These are phyloP conservation scores for Marasmarcha lunaedactyla DNA, from an alignment of 2,888 invertebrate genomes.

Conservation along the genomic window DNA sequence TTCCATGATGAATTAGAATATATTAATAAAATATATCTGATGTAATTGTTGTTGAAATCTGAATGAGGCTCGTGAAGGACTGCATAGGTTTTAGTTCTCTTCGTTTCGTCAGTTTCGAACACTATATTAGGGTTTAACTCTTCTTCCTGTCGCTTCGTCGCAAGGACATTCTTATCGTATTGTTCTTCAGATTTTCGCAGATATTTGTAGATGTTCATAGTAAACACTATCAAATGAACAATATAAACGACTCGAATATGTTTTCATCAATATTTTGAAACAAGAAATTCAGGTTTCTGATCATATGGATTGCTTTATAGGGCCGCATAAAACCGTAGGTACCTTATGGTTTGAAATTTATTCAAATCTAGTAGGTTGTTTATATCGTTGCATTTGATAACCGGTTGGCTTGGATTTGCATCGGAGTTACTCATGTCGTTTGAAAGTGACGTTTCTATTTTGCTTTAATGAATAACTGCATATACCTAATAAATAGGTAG, in stretches of 20 bases:
- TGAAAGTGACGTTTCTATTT: no score
- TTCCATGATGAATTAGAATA: constrained; percentile 50
- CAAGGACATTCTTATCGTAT: no score
- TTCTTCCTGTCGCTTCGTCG: constrained; percentile 1
- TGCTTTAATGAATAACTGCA: no score
- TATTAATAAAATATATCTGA: constrained; percentile 40
- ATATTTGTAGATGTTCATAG: constrained; percentile 40
- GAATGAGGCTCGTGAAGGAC: constrained; percentile 45
- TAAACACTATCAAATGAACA: constrained; percentile 1
- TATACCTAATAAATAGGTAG: no score
- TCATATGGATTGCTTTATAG: no score
- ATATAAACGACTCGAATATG: no score
- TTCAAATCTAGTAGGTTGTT: background rate
- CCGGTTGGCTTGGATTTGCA: background rate
- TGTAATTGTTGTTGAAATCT: constrained; percentile 41
- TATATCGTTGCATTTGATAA: background rate
- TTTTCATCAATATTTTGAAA: no score
- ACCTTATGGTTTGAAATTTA: background rate
- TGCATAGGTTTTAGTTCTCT: constrained; percentile 41
- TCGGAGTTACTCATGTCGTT: background rate
- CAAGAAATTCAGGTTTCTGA: no score
- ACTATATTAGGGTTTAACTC: constrained; percentile 20
- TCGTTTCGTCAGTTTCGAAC: constrained; percentile 28
- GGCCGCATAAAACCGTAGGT: no score
- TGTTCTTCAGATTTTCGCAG: constrained; percentile 22